These are phyloP conservation scores for Aricia artaxerxes DNA, from an alignment of 2,888 invertebrate genomes.

Conservation along the genomic window DNA sequence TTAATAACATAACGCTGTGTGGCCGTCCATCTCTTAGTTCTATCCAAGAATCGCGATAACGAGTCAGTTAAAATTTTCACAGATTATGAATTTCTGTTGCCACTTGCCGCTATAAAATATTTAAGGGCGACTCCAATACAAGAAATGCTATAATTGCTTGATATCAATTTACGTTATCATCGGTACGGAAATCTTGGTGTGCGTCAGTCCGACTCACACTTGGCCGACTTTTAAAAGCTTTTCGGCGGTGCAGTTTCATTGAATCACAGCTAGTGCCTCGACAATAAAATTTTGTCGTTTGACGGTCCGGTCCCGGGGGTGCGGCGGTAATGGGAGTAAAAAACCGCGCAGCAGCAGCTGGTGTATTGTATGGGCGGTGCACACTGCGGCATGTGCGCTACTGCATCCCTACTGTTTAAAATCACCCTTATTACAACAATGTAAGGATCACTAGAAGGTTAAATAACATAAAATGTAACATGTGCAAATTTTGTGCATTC, in stretches of 20 bases:
- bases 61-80: too few species aligned
- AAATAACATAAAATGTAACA: background rate
- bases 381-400: constrained; percentile 9
- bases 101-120: too few species aligned
- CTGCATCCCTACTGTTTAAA: background rate
- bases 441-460: background rate
- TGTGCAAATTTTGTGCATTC: background rate
- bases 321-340: constrained; percentile 14
- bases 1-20: too few species aligned
- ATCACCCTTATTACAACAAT: background rate
- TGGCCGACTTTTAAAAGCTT: constrained; percentile 6
- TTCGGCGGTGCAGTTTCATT: constrained; percentile 9
- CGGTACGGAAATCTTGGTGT: too few species aligned
- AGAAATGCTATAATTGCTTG: too few species aligned
- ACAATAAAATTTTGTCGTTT: constrained; percentile 25
- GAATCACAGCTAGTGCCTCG: constrained; percentile 8
- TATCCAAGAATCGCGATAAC: too few species aligned
- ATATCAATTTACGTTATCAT: too few species aligned
- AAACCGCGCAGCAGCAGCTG: constrained; percentile 24
- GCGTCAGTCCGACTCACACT: background rate
- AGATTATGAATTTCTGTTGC: too few species aligned
- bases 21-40: too few species aligned
- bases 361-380: constrained; percentile 13
- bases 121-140: too few species aligned
- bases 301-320: background rate